Evolutionary conservation across 1,140 invertebrate genomes (phyloP).

Genomic region (Drosophila ambigua): DNA sequence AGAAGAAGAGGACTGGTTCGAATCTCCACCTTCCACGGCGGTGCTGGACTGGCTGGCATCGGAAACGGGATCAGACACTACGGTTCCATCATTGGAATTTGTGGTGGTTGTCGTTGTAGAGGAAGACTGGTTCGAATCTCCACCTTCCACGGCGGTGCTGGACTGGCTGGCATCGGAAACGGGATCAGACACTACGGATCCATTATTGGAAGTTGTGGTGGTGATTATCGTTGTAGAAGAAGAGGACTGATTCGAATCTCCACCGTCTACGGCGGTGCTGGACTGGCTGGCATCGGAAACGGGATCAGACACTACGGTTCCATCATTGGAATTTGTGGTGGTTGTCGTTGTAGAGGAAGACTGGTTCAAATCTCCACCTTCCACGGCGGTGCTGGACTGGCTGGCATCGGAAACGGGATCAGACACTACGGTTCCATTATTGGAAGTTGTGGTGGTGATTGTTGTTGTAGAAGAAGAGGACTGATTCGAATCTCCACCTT

Average conservation of each 20-base stretch:
- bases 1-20: constrained; percentile 1
- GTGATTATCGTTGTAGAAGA: constrained; percentile 9
- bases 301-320: neutral
- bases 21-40: neutral
- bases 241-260: constrained; percentile 1
- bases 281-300: neutral
- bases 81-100: neutral
- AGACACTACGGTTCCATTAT: neutral
- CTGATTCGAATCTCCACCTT: neutral
- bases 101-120: neutral
- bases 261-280: constrained; percentile 3
- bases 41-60: neutral
- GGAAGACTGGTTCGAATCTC: neutral
- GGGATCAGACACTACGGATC: neutral
- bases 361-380: neutral
- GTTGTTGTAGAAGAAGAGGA: constrained; percentile 3
- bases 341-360: constrained; percentile 4
- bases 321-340: neutral
- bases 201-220: neutral
- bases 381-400: too few species aligned
- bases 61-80: neutral
- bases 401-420: neutral
- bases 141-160: neutral
- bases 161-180: neutral
- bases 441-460: neutral